Percentiles rank a stretch among this genome's conserved stretches.
Evolutionary conservation across 2,113 vertebrate species (phyloP).

Genomic region (Oostethus manadensis): DNA sequence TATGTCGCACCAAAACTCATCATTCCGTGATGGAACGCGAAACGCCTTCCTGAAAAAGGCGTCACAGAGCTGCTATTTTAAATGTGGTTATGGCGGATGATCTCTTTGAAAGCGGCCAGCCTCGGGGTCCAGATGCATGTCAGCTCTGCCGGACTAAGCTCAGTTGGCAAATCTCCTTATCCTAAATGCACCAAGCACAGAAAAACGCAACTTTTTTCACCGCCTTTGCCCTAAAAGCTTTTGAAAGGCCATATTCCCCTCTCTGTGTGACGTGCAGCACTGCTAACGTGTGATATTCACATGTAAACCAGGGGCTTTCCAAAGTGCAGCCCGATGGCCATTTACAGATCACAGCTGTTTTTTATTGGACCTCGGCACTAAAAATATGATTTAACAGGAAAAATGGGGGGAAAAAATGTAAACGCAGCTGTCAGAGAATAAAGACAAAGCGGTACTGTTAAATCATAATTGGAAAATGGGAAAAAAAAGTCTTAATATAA

Average conservation of each 20-base stretch:
- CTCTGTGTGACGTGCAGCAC: too few species aligned
- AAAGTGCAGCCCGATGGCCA: too few species aligned
- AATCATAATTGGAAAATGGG: too few species aligned
- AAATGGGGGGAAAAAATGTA: too few species aligned
- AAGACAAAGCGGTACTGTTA: too few species aligned
- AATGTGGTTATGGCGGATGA: slow-evolving; percentile 9
- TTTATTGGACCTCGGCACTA: too few species aligned
- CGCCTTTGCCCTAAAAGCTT: slow-evolving; percentile 27
- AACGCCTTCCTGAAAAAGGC: background rate
- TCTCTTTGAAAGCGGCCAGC: slow-evolving; percentile 36
- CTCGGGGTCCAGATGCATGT: slow-evolving; percentile 31
- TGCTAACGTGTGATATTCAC: too few species aligned
- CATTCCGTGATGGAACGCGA: background rate
- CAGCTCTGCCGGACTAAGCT: slow-evolving; percentile 38
- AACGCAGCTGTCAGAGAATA: too few species aligned
- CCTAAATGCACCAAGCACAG: slow-evolving; percentile 32
- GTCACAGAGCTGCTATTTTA: background rate
- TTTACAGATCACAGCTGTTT: too few species aligned
- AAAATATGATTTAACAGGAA: too few species aligned
- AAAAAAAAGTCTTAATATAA: too few species aligned
- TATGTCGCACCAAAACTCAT: background rate
- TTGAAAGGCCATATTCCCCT: slow-evolving; percentile 34
- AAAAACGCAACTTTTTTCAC: slow-evolving; percentile 32
- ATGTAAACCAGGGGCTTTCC: too few species aligned
- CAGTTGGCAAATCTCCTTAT: slow-evolving; percentile 54